Base-by-base conservation (phyloP, 2,113 vertebrate genomes). In the Nothoprocta perdicaria region DNA sequence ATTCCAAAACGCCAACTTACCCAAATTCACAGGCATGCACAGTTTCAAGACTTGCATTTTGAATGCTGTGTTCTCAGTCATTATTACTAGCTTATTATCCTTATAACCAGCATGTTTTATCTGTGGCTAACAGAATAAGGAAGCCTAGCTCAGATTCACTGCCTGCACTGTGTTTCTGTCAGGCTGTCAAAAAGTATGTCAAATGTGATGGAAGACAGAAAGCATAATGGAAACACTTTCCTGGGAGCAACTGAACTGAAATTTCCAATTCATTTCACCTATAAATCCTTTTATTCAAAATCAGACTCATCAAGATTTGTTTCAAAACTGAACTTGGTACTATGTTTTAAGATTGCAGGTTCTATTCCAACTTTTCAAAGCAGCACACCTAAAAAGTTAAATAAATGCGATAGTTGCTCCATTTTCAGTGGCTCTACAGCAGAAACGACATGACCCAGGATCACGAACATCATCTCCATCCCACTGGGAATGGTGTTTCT, bases 191-290 rank as follows among this genome's bases (percentile, higher is more conserved):
- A 76, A 87, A 85, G 17, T 12, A 80, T 14, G 63, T 87, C 69
- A 84, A 69, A 62, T 12, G 66, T 79, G 93, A 95, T 4, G n/a
- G 76, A 43, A 95, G 57, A 84, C 53, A 88, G 80, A 78, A 86
- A 92, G 66, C 69, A 80, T 60, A 46, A 18, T 0, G 0, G 41
- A 85, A 92, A 92, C 7, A 2, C 60, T 86, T 82, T 81, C 35
- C 53, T 0, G 46, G 27, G 40, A 93, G 50, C 43, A 93, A 92
- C 27, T 46, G 27, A 92, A 86, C 67, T 53, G 77, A 84, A 90
- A 92, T 93, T 89, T 88, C 90, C 33, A 50, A 92, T 73, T 86
- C 86, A 79, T 80, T 94, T 86, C 86, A 93, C 67, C 79, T 33
- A 41, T 6, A 2, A 77, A 93, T 67, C 60, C 68, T 84, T 63